Evolutionary conservation across 2,888 invertebrate species (phyloP).

Genomic region (Lomographa bimaculata): DNA sequence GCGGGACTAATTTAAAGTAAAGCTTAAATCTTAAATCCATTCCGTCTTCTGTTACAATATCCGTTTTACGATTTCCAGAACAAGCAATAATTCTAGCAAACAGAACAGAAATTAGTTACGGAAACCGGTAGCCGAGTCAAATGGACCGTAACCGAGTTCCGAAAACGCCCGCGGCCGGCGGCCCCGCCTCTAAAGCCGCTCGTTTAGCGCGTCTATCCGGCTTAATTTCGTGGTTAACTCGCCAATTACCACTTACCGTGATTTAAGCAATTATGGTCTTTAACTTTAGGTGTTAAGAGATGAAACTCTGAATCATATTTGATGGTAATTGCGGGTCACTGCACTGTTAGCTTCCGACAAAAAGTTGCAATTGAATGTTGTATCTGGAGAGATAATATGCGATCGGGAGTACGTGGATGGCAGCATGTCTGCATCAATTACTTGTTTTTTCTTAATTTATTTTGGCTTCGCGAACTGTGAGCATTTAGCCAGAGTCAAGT

Average conservation of each 20-base stretch:
- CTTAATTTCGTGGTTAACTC: conserved; percentile 6
- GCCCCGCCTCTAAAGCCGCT: conserved; percentile 47
- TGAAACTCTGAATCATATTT: neutral
- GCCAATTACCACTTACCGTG: conserved; percentile 6
- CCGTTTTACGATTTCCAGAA: neutral
- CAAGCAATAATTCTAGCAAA: neutral
- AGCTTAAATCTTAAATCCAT: no score
- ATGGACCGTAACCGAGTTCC: conserved; percentile 30
- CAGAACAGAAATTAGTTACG: conserved; percentile 4
- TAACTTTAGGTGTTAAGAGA: conserved; percentile 13
- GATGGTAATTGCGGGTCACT: conserved; percentile 8
- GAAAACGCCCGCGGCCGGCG: conserved; percentile 30
- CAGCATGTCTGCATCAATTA: no score
- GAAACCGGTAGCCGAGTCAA: conserved; percentile 25
- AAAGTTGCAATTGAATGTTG: neutral
- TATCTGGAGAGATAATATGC: no score
- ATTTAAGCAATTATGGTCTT: conserved; percentile 16
- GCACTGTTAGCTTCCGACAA: conserved; percentile 5
- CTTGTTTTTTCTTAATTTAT: no score
- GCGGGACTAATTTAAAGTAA: no score
- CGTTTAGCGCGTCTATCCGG: conserved; percentile 54
- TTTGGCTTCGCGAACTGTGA: no score
- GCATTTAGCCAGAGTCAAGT: no score
- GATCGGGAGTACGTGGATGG: no score
- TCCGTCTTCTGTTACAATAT: no score